These are phyloP conservation scores for Chironomus tentans DNA, from an alignment of 2,888 invertebrate species.

Conservation along the genomic window DNA sequence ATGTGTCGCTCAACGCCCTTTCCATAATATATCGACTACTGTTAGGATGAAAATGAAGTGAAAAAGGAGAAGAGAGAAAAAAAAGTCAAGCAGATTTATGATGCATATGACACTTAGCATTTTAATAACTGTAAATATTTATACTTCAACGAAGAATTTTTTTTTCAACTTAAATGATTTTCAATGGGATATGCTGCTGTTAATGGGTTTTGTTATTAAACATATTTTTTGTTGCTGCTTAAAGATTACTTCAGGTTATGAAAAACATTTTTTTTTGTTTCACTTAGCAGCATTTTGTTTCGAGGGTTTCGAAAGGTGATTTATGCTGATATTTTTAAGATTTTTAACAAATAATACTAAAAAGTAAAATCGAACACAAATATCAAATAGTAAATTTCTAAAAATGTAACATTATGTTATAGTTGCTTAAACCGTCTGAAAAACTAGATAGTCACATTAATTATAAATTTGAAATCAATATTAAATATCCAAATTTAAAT, in stretches of 20 bases:
- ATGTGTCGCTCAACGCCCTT: neutral
- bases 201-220: neutral
- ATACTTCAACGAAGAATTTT: neutral
- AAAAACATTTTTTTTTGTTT: no score
- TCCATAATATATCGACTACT: neutral
- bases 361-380: no score
- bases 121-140: slow-evolving; percentile 26
- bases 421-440: no score
- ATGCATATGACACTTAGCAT: slow-evolving; percentile 13
- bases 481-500: no score
- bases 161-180: neutral
- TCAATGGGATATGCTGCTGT: neutral
- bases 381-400: no score
- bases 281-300: no score
- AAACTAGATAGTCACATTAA: no score
- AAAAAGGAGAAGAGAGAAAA: neutral
- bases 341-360: no score
- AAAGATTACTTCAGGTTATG: neutral
- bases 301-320: no score
- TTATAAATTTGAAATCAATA: no score
- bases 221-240: neutral
- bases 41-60: neutral
- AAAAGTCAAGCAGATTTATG: slow-evolving; percentile 18
- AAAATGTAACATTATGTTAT: no score
- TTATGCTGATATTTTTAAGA: no score